These are phyloP conservation scores for Tetranychus cinnabarinus DNA, from an alignment of 1,140 invertebrate genomes.

Conservation along the genomic window DNA sequence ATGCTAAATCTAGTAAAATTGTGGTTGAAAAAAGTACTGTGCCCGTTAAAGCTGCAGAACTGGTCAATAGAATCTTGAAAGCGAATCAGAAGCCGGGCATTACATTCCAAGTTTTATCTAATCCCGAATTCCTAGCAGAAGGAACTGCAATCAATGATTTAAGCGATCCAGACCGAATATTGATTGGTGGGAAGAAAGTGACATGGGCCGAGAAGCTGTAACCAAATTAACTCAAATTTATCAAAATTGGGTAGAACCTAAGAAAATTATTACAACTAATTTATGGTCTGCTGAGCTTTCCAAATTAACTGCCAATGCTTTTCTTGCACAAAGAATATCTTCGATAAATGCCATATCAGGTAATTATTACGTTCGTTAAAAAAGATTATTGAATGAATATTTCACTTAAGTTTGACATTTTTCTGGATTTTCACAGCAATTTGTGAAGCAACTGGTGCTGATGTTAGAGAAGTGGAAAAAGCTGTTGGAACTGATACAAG, in stretches of 20 bases:
- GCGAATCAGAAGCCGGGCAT: slow-evolving; percentile 57
- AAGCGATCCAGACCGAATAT: slow-evolving; percentile 70
- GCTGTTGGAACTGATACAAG: slow-evolving; percentile 80
- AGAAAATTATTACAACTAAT: slow-evolving; percentile 87
- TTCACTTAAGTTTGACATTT: not conserved
- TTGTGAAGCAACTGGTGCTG: slow-evolving; percentile 91
- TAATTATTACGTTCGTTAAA: not conserved
- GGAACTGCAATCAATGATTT: slow-evolving; percentile 91
- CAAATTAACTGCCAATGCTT: slow-evolving; percentile 93
- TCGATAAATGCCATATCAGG: slow-evolving; percentile 74
- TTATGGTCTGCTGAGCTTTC: slow-evolving; percentile 98
- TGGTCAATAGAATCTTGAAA: slow-evolving; percentile 75
- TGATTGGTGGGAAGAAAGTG: slow-evolving; percentile 86
- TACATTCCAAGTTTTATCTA: slow-evolving; percentile 72
- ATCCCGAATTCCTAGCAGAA: slow-evolving; percentile 96
- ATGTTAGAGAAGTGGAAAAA: slow-evolving; percentile 81
- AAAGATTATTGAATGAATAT: not conserved
- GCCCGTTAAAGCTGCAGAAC: slow-evolving; percentile 88
- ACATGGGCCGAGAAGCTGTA: slow-evolving; percentile 58
- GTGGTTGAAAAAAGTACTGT: slow-evolving; percentile 99
- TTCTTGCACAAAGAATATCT: slow-evolving; percentile 89
- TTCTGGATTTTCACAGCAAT: slow-evolving; percentile 33
- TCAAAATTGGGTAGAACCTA: slow-evolving; percentile 74
- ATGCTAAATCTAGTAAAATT: slow-evolving; percentile 73
- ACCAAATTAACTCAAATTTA: slow-evolving; percentile 68